Base-by-base conservation (phyloP, 2,888 invertebrate genomes). In the Drosophila prolongata region DNA sequence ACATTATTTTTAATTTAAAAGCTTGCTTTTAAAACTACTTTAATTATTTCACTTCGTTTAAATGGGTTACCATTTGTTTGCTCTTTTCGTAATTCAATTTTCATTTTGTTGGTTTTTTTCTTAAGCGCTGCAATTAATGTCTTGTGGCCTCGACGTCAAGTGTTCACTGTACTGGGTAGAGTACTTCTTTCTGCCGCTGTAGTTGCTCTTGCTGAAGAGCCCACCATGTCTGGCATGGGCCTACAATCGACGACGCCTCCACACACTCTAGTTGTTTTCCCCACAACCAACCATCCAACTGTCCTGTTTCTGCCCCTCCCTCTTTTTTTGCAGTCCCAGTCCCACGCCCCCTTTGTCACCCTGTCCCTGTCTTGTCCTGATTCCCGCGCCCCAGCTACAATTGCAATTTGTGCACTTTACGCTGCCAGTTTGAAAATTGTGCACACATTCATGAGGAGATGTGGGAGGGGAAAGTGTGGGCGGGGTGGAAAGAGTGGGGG, bases 321-420 rank as follows among this genome's bases (percentile, higher is more conserved):
- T 27, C 9, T 1, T 52, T 42, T 49, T 42, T 40, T 40, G 13
- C 38, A 8, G 42, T 38, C 61, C 50, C 55, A 44, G 34, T 42
- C 14, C 24, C 53, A 14, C 14, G 30, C 27, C 24, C 30, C 11
- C 27, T n/a, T 27, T 38, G 55, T 46, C 30, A 14, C 55, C 35
- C 53, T 30, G 64, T 61, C 57, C 44, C 54, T 42, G 16, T 50
- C 77, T 71, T 79, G 83, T 80, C 80, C 80, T 83, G 78, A 74
- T 80, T 83, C 80, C 77, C 79, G 79, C 79, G 79, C 73, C 64
- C 68, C 68, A 75, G 73, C 76, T 78, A 66, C 75, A 77, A 80
- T 85, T 85, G 86, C 77, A 83, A 82, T 85, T 83, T 83, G 82
- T 85, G 83, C 83, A 84, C 84, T 83, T 80, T 80, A 71, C 78